Evolutionary conservation across 2,797 vertebrate genomes (phyloP).

Genomic region (Pampus argenteus): DNA sequence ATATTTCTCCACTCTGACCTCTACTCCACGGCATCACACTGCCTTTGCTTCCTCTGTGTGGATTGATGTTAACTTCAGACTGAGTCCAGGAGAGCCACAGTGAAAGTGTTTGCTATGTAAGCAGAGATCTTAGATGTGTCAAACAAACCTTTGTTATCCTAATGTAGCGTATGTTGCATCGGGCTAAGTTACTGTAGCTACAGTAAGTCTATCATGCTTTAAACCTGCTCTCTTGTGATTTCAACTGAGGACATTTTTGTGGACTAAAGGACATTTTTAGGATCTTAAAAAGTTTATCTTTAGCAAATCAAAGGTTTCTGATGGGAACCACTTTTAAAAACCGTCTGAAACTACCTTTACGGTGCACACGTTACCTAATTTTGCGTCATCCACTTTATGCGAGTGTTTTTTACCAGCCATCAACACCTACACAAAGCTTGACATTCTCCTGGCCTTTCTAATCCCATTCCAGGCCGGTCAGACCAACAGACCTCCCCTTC

Average conservation of each 20-base stretch:
- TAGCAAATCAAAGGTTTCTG: neutral
- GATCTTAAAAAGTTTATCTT: neutral
- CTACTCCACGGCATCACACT: neutral
- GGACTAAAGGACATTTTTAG: neutral
- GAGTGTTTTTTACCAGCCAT: constrained; percentile 39
- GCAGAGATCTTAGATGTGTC: neutral
- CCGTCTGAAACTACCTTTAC: neutral
- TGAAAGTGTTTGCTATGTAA: constrained; percentile 7
- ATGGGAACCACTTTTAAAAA: constrained; percentile 9
- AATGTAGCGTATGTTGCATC: neutral
- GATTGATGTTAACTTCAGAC: neutral
- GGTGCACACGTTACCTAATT: neutral
- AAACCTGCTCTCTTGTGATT: neutral
- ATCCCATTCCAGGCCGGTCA: constrained; percentile 67
- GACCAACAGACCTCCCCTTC: constrained; percentile 68
- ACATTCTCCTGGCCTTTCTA: constrained; percentile 77
- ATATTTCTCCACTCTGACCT: neutral
- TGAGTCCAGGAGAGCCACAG: constrained; percentile 1
- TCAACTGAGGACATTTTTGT: neutral
- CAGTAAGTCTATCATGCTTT: neutral
- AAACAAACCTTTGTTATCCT: neutral
- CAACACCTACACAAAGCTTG: constrained; percentile 69
- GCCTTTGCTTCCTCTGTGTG: neutral
- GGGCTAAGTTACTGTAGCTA: neutral
- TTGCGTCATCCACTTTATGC: constrained; percentile 1